These are phyloP conservation scores for Zaprionus inermis DNA, from an alignment of 1,140 invertebrate genomes.

Conservation along the genomic window DNA sequence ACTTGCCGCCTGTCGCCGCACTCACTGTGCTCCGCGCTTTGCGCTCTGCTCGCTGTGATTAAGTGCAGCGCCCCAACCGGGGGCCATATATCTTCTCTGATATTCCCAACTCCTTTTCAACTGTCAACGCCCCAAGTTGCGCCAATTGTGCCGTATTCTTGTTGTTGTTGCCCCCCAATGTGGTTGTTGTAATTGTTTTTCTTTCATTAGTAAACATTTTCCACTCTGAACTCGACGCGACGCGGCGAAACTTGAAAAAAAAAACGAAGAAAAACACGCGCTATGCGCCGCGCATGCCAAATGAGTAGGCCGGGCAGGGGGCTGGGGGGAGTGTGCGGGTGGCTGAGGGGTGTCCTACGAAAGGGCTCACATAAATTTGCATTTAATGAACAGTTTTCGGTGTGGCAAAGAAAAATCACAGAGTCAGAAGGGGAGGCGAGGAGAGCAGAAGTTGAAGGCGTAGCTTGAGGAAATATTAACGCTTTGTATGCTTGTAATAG, in stretches of 20 bases:
- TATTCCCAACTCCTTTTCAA: slow-evolving; percentile 23
- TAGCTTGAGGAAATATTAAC: slow-evolving; percentile 35
- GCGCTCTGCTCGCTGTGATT: slow-evolving; percentile 40
- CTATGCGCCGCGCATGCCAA: slow-evolving; percentile 76
- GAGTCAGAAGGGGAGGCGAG: background rate
- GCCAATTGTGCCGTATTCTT: slow-evolving; percentile 14
- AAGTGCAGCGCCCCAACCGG: slow-evolving; percentile 36
- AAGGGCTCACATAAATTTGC: slow-evolving; percentile 70
- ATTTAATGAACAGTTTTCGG: slow-evolving; percentile 75
- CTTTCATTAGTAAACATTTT: slow-evolving; percentile 58
- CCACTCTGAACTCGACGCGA: slow-evolving; percentile 24
- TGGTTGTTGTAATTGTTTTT: slow-evolving; percentile 72
- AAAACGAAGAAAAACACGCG: slow-evolving; percentile 47
- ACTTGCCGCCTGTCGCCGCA: slow-evolving; percentile 22
- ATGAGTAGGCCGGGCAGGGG: slow-evolving; percentile 40
- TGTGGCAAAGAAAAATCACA: slow-evolving; percentile 37
- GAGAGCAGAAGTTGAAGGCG: background rate
- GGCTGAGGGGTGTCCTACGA: background rate
- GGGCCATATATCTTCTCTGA: slow-evolving; percentile 64
- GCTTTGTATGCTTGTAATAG: slow-evolving; percentile 71
- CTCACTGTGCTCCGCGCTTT: background rate
- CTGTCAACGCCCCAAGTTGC: slow-evolving; percentile 63
- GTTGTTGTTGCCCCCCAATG: slow-evolving; percentile 26
- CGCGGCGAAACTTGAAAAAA: slow-evolving; percentile 65
- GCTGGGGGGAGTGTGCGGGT: slow-evolving; percentile 3